Percentiles rank a stretch among this genome's conserved stretches.
phyloP scores from a whole-genome alignment of 2,797 vertebrate genomes.

The Craterocephalus amniculus region DNA sequence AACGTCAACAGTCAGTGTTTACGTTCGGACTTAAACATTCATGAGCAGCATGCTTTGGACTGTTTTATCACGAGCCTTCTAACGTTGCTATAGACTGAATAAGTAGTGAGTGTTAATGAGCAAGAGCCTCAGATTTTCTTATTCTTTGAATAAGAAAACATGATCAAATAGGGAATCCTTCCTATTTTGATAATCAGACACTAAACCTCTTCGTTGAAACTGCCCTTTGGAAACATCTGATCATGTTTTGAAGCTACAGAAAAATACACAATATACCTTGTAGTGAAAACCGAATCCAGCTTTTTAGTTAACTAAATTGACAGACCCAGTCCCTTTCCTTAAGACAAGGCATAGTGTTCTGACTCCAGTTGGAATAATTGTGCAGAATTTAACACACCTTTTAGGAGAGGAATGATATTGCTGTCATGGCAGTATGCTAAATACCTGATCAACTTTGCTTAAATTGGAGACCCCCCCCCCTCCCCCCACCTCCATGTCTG shows the following conservation, averaged over 20 bases:
- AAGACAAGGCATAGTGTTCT: background rate
- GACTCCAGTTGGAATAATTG: background rate
- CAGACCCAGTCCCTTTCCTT: background rate
- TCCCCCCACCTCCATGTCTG: background rate
- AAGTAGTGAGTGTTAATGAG: background rate
- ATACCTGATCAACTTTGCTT: background rate
- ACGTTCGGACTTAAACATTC: conserved; percentile 38
- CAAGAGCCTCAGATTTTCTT: background rate
- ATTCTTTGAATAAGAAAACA: background rate
- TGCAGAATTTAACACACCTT: background rate
- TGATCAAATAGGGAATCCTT: background rate
- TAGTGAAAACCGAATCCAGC: background rate
- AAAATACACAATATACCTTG: background rate
- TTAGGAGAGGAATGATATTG: background rate
- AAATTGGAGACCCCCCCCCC: background rate
- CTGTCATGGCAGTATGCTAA: background rate
- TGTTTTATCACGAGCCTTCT: conserved; percentile 21
- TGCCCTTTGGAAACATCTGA: background rate
- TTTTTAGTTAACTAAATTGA: background rate
- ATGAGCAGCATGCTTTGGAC: conserved; percentile 33
- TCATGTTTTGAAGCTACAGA: background rate
- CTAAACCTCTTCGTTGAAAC: background rate
- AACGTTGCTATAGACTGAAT: conserved; percentile 4
- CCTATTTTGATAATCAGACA: background rate
- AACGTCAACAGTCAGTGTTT: too few species aligned